Evolutionary conservation across 2,888 invertebrate genomes (phyloP).

Genomic region (Brachylomia viminalis): DNA sequence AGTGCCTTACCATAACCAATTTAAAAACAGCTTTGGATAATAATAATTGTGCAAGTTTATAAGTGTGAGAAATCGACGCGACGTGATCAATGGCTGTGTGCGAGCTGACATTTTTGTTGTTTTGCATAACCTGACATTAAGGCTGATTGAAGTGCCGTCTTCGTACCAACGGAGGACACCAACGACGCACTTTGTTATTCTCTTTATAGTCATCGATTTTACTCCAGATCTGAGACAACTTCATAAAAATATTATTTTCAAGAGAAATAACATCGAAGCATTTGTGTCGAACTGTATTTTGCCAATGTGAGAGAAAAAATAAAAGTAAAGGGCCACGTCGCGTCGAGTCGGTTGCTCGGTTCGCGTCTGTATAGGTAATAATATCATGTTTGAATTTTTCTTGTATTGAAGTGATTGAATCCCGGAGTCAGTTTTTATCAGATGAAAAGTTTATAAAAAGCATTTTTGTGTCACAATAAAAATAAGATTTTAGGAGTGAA

Average conservation of each 20-base stretch:
- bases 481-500: slow-evolving; percentile 20
- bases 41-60: slow-evolving; percentile 67
- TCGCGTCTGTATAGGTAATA: slow-evolving; percentile 35
- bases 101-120: slow-evolving; percentile 78
- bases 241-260: slow-evolving; percentile 59
- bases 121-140: slow-evolving; percentile 84
- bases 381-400: slow-evolving; percentile 31
- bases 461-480: slow-evolving; percentile 15
- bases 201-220: slow-evolving; percentile 52
- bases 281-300: slow-evolving; percentile 45
- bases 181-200: slow-evolving; percentile 52
- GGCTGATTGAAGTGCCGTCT: slow-evolving; percentile 76
- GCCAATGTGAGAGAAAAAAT: slow-evolving; percentile 43
- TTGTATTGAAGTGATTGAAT: slow-evolving; percentile 38
- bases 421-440: slow-evolving; percentile 33
- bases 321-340: slow-evolving; percentile 48
- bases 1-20: slow-evolving; percentile 25
- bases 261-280: slow-evolving; percentile 44
- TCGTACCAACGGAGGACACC: slow-evolving; percentile 68
- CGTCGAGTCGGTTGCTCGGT: slow-evolving; percentile 40
- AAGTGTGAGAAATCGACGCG: slow-evolving; percentile 67
- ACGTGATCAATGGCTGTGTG: slow-evolving; percentile 70
- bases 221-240: slow-evolving; percentile 42
- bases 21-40: slow-evolving; percentile 54
- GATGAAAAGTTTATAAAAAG: slow-evolving; percentile 26